phyloP scores from a whole-genome alignment of 2,113 vertebrate genomes.

The Mixornis gularis region DNA sequence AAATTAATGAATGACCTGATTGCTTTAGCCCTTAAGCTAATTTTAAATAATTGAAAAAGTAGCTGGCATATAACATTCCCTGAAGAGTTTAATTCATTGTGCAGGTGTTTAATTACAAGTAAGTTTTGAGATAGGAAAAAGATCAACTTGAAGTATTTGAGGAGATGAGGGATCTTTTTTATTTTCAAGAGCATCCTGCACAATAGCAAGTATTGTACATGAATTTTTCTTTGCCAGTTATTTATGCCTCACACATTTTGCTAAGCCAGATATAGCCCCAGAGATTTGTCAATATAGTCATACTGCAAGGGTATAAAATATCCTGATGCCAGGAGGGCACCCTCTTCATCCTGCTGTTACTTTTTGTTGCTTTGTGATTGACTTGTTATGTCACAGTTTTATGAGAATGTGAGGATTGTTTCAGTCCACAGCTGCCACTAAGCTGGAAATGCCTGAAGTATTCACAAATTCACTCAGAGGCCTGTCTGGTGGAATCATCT shows the following conservation, averaged over 20 bases:
- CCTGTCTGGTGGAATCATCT: background rate
- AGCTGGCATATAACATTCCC: background rate
- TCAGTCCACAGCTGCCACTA: background rate
- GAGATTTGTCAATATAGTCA: background rate
- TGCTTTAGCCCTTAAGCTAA: slow-evolving; percentile 30
- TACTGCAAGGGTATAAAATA: background rate
- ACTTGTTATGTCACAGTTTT: background rate
- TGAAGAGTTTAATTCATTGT: slow-evolving; percentile 12
- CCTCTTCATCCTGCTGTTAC: background rate
- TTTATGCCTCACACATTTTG: background rate
- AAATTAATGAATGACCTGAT: slow-evolving; percentile 47
- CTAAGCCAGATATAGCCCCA: background rate
- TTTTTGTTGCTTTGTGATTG: background rate
- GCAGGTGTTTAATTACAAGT: background rate
- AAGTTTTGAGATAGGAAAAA: background rate
- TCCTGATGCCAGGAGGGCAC: background rate
- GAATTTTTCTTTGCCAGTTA: background rate
- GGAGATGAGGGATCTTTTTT: background rate
- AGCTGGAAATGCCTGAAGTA: background rate
- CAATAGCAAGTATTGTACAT: background rate
- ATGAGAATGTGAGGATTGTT: background rate
- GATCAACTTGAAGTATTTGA: background rate
- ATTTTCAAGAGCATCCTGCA: background rate
- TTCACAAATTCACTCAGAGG: background rate
- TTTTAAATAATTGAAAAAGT: slow-evolving; percentile 48